These are phyloP conservation scores for Ophion costatus DNA, from an alignment of 2,888 invertebrate species.

Conservation along the genomic window DNA sequence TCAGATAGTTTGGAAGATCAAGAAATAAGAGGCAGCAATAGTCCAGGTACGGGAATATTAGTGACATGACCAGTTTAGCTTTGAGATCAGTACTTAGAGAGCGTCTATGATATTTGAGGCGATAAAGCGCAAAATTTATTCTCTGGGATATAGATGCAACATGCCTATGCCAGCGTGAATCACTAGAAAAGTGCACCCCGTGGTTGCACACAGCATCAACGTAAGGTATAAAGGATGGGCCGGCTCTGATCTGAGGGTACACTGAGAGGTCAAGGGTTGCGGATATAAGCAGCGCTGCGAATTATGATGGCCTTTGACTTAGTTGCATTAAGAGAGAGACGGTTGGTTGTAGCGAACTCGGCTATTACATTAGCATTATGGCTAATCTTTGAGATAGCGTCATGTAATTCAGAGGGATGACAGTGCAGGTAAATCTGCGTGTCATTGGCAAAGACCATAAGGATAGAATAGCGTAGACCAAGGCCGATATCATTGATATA, in stretches of 20 bases:
- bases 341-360: background rate
- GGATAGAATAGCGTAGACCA: background rate
- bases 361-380: background rate
- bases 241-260: background rate
- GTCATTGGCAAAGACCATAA: conserved; percentile 22
- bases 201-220: background rate
- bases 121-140: background rate
- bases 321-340: background rate
- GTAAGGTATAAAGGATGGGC: background rate
- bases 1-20: background rate
- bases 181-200: background rate
- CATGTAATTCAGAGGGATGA: background rate
- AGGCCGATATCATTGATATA: conserved; percentile 4
- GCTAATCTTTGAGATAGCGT: background rate
- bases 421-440: background rate
- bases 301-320: background rate
- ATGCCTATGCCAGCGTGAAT: background rate
- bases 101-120: background rate
- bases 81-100: background rate
- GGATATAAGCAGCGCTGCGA: background rate
- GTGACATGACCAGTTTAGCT: background rate
- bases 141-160: background rate
- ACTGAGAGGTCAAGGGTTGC: background rate
- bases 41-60: conserved; percentile 13
- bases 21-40: conserved; percentile 14